A percentile compares a stretch with the other conserved stretches of the same genome.
phyloP scores from a whole-genome alignment of 2,797 vertebrate genomes.

The Labeo calbasu region DNA sequence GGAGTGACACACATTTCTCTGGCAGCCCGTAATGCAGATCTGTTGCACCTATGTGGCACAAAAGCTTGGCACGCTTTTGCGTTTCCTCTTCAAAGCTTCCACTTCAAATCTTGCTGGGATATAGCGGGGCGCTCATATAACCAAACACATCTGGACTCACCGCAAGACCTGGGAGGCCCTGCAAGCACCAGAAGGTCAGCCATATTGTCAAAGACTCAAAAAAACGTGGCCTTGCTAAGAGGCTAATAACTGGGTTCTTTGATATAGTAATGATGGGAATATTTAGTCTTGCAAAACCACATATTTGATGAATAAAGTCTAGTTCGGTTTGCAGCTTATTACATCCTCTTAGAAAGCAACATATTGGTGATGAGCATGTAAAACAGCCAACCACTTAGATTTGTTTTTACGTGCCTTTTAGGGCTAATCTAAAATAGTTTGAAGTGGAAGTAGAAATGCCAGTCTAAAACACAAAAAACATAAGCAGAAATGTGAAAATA shows the following conservation, averaged over 20 bases:
- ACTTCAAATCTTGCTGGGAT: constrained; percentile 46
- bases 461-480: not conserved
- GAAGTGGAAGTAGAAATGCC: not conserved
- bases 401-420: not conserved
- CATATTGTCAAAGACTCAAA: constrained; percentile 43
- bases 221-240: constrained; percentile 44
- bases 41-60: constrained; percentile 41
- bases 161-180: constrained; percentile 20
- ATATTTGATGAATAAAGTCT: not conserved
- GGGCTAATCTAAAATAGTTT: not conserved
- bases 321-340: not conserved
- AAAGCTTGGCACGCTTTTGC: constrained; percentile 34
- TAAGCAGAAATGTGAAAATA: not conserved
- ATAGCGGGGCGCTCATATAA: constrained; percentile 47
- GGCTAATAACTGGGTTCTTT: constrained; percentile 5
- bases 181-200: constrained; percentile 51
- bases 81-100: constrained; percentile 53
- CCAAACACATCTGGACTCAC: constrained; percentile 46
- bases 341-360: not conserved
- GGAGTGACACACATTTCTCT: constrained; percentile 19
- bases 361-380: not conserved
- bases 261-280: not conserved
- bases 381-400: not conserved
- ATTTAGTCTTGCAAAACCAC: not conserved
- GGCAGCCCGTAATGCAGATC: constrained; percentile 19